Evolutionary conservation across 2,113 vertebrate genomes (phyloP).

Genomic region (Oenanthe oenanthe): DNA sequence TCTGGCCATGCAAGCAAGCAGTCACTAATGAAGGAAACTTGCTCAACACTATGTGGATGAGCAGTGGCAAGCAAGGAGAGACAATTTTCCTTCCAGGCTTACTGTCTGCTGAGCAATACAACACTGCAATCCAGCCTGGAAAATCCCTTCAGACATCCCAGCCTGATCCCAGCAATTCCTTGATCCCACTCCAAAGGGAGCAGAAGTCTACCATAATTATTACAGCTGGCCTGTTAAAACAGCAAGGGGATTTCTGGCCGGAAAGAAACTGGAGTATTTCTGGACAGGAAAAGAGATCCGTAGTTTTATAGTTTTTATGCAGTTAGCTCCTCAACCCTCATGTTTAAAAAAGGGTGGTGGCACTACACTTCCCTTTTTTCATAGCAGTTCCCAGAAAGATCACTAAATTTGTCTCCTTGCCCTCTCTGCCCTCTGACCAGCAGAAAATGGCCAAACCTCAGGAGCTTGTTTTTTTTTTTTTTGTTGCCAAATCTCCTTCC

Average conservation of each 20-base stretch:
- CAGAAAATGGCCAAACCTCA: background rate
- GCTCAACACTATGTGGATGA: background rate
- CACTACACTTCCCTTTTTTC: conserved; percentile 20
- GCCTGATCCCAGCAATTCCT: background rate
- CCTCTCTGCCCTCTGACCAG: background rate
- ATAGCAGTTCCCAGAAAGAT: background rate
- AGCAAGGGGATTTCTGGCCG: background rate
- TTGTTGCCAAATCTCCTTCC: background rate
- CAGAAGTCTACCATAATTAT: background rate
- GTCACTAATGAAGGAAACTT: background rate
- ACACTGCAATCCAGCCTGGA: background rate
- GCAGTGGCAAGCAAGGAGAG: background rate
- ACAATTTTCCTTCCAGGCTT: background rate
- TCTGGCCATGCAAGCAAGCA: background rate
- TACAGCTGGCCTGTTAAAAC: background rate
- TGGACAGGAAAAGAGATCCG: fast-evolving
- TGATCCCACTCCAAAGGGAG: background rate
- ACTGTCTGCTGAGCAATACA: background rate
- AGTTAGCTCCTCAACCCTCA: background rate
- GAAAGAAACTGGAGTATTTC: background rate
- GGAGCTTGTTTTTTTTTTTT: background rate
- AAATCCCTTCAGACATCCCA: background rate
- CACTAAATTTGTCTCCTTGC: background rate
- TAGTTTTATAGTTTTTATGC: background rate
- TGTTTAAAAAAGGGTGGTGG: background rate